A percentile compares a stretch with the other conserved stretches of the same genome.
Conservation (phyloP, 2,113 vertebrate species). For the Hipposideros armiger region DNA sequence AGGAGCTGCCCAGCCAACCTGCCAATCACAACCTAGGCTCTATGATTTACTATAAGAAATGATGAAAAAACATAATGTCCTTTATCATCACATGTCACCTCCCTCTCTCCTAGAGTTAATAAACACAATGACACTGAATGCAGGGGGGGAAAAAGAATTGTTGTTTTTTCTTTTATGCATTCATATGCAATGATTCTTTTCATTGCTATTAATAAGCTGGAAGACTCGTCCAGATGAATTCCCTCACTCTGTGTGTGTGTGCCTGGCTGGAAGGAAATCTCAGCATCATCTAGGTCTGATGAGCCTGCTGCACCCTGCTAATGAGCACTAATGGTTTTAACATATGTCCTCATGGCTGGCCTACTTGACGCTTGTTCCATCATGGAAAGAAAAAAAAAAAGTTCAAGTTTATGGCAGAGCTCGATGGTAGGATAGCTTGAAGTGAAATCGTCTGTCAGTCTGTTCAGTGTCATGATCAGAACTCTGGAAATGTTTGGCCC, state of each 20-base stretch:
- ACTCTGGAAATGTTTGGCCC: background rate
- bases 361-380: background rate
- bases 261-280: slow-evolving; percentile 4
- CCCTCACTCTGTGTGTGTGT: background rate
- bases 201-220: slow-evolving; percentile 10
- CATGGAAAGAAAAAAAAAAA: background rate
- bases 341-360: background rate
- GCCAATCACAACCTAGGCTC: background rate
- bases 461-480: slow-evolving; percentile 27
- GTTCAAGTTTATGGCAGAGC: background rate
- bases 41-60: background rate
- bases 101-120: slow-evolving; percentile 12
- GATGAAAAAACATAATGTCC: background rate
- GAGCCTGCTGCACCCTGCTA: background rate
- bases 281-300: background rate
- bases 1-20: background rate
- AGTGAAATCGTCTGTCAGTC: slow-evolving; percentile 4
- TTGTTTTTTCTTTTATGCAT: background rate
- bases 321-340: slow-evolving; percentile 61
- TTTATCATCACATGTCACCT: slow-evolving; percentile 2
- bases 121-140: background rate
- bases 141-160: background rate
- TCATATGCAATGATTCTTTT: slow-evolving; percentile 40
- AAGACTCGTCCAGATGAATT: background rate
- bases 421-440: background rate